A percentile compares a stretch with the other conserved stretches of the same genome.
phyloP scores from a whole-genome alignment of 2,888 invertebrate species.

The Drosophila suboccidentalis region DNA sequence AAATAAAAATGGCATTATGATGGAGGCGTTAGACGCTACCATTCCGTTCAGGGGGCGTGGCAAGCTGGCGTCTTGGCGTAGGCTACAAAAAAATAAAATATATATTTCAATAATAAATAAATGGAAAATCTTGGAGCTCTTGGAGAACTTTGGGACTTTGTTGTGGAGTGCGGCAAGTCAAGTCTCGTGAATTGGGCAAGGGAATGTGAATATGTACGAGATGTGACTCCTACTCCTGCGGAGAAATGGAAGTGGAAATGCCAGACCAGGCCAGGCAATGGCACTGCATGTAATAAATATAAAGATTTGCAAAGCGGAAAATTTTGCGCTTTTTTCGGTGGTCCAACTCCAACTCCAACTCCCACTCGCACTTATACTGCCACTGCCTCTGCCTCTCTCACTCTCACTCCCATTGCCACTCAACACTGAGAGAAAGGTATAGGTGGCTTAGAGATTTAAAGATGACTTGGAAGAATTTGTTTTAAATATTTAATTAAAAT shows the following conservation, averaged over 20 bases:
- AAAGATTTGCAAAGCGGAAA: constrained; percentile 74
- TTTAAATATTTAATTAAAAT: background rate
- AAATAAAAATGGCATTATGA: constrained; percentile 52
- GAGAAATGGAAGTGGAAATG: constrained; percentile 37
- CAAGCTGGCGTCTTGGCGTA: constrained; percentile 32
- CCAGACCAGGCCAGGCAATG: constrained; percentile 35
- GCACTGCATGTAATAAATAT: constrained; percentile 70
- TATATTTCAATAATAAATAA: constrained; percentile 12
- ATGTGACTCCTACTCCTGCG: constrained; percentile 37
- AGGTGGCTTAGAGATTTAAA: background rate
- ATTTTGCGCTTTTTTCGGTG: constrained; percentile 54
- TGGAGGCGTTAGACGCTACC: constrained; percentile 27
- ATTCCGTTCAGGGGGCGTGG: constrained; percentile 20
- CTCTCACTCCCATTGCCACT: constrained; percentile 2
- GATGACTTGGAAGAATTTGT: background rate
- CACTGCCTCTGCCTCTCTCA: too few species aligned
- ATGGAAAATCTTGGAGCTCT: constrained; percentile 16
- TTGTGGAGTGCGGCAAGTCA: constrained; percentile 34
- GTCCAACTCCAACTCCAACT: background rate
- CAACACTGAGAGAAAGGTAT: constrained; percentile 33
- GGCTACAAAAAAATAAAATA: constrained; percentile 16
- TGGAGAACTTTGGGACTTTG: constrained; percentile 21
- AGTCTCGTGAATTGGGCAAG: constrained; percentile 34
- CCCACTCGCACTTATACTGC: too few species aligned
- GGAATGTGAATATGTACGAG: constrained; percentile 28